These are phyloP conservation scores for Acanthosoma haemorrhoidale DNA, from an alignment of 2,888 invertebrate species.

Conservation along the genomic window DNA sequence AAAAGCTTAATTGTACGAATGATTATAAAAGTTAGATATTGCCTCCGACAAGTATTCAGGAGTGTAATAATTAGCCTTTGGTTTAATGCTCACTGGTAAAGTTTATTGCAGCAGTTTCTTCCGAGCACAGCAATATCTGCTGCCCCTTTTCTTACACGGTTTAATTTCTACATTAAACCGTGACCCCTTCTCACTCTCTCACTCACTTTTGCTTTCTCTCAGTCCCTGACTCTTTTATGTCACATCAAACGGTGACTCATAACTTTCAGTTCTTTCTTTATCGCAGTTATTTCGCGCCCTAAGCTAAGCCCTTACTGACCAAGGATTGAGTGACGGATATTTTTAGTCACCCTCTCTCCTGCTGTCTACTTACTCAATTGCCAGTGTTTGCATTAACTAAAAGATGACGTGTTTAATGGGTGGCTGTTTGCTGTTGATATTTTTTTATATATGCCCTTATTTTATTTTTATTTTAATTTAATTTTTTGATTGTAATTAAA, in stretches of 20 bases:
- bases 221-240: not conserved
- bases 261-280: not conserved
- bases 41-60: not conserved
- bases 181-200: constrained; percentile 5
- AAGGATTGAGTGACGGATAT: too few species aligned
- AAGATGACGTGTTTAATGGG: too few species aligned
- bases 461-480: too few species aligned
- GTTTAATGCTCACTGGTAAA: not conserved
- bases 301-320: too few species aligned
- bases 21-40: too few species aligned
- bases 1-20: too few species aligned
- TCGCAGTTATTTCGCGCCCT: too few species aligned
- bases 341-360: not conserved
- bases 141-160: too few species aligned
- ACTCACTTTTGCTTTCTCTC: not conserved
- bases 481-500: too few species aligned
- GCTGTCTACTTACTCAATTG: not conserved
- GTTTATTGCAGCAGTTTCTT: not conserved
- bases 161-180: not conserved
- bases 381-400: not conserved
- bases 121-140: too few species aligned
- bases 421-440: too few species aligned
- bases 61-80: not conserved
- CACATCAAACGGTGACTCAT: not conserved
- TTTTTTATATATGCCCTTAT: too few species aligned